A percentile compares a stretch with the other conserved stretches of the same genome.
Evolutionary conservation across 2,888 invertebrate genomes (phyloP).

Genomic region (Leucania comma): DNA sequence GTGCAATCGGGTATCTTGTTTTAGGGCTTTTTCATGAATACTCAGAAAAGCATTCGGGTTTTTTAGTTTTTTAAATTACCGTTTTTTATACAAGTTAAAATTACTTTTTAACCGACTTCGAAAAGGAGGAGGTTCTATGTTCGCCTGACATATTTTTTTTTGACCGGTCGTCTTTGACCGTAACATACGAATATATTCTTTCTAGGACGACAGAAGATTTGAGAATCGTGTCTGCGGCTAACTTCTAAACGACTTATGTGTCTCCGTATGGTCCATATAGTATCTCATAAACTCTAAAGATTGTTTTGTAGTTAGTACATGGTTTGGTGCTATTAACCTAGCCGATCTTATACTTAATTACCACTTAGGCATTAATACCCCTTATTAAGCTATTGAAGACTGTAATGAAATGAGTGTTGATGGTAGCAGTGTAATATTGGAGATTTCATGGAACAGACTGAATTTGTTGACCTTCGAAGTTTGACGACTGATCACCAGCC

Average conservation of each 20-base stretch:
- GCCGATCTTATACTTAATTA: conserved; percentile 14
- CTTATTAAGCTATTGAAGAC: conserved; percentile 12
- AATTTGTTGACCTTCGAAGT: not conserved
- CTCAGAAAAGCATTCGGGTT: too few species aligned
- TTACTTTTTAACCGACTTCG: too few species aligned
- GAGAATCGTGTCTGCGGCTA: not conserved
- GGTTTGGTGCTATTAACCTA: not conserved
- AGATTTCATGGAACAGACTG: not conserved
- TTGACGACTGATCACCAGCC: too few species aligned
- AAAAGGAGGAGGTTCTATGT: too few species aligned
- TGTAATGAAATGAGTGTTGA: conserved; percentile 19
- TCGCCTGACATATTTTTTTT: too few species aligned
- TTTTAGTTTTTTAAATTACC: too few species aligned
- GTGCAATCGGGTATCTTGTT: too few species aligned
- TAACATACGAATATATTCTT: not conserved
- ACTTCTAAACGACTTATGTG: not conserved
- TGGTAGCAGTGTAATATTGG: conserved; percentile 9
- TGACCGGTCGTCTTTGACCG: too few species aligned
- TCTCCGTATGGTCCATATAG: not conserved
- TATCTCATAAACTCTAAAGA: not conserved
- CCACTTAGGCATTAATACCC: conserved; percentile 16
- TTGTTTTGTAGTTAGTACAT: not conserved
- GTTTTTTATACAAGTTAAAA: too few species aligned
- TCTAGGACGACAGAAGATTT: not conserved
- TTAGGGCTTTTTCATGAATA: too few species aligned